phyloP scores from a whole-genome alignment of 2,797 vertebrate species.

The Petrocephalus schoutedeni region DNA sequence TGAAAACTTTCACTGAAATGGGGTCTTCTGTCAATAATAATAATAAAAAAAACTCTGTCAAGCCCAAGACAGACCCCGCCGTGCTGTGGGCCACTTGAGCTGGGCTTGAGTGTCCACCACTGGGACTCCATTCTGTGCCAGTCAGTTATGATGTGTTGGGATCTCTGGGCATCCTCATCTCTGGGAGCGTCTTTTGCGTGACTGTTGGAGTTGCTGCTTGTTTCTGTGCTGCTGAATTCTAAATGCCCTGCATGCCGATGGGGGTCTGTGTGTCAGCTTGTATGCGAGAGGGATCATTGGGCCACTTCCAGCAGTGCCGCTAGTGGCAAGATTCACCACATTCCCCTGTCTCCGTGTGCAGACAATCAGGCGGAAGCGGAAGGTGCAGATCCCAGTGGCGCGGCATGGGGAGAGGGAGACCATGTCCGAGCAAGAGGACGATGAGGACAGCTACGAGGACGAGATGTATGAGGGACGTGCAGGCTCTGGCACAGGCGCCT shows the following conservation, averaged over 20 bases:
- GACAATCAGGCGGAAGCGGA: slow-evolving; percentile 95
- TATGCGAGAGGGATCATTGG: background rate
- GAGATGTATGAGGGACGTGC: slow-evolving; percentile 77
- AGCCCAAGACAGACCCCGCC: background rate
- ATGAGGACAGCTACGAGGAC: slow-evolving; percentile 91
- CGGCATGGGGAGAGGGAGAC: slow-evolving; percentile 84
- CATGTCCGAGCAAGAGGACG: slow-evolving; percentile 81
- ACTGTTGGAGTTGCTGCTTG: background rate
- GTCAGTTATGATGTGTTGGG: background rate
- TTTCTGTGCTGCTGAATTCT: background rate
- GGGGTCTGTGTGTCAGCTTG: background rate
- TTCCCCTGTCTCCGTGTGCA: slow-evolving; percentile 53
- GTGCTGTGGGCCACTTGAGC: background rate
- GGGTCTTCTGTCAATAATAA: background rate
- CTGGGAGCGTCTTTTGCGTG: background rate
- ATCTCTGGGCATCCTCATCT: background rate
- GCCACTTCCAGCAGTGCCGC: background rate
- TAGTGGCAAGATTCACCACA: background rate
- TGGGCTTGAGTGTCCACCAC: background rate
- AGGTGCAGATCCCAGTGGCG: slow-evolving; percentile 85
- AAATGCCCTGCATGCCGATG: background rate
- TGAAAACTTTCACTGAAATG: background rate
- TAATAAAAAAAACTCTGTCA: background rate
- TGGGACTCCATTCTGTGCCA: background rate
- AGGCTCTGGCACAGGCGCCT: slow-evolving; percentile 63